Evolutionary conservation across 1,140 invertebrate genomes (phyloP), one percentile per base, ranked within the genome.

Genomic region (Drosophila chauvacae): DNA sequence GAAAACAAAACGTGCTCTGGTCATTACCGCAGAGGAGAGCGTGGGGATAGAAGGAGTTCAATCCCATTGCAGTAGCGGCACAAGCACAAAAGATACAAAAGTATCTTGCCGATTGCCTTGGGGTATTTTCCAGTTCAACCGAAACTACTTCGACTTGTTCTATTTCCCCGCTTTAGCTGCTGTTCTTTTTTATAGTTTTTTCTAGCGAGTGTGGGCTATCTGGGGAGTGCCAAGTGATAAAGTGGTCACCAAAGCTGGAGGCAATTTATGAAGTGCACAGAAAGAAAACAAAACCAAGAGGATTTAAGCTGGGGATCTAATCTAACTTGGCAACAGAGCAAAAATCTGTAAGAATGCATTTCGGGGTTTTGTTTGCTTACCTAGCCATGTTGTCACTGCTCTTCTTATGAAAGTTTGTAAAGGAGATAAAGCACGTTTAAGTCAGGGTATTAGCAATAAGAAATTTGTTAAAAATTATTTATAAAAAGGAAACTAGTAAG

Each of bases 81-180:
- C 63, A 77, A 74, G 66, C 81, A 83, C 76, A 59, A 84, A 76
- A 85, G 82, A 85, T 85, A 85, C 82, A 81, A 78, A 78, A 81
- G 81, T 86, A 81, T 85, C 81, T 85, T 86, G 63, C 74, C 77
- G 82, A 85, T 85, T 85, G 81, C 81, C 82, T 74, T 81, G 64
- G 81, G 81, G 56, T 85, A 80, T 81, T 86, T 86, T 85, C 73
- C 66, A 70, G 66, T 68, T 70, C 48, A 56, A 70, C 63, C 66
- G 63, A 68, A 68, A 70, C 66, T 68, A 70, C 66, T 70, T 70
- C 62, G 66, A 70, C 66, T 70, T 68, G 66, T 70, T 70, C 66
- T 68, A 70, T 68, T 70, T 70, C 66, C 51, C 51, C 14, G n/a
- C 47, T 51, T 11, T 18, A 53, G 37, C 35, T 50, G 39, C 37